A percentile compares a stretch with the other conserved stretches of the same genome.
phyloP scores from a whole-genome alignment of 2,113 vertebrate genomes.

The Plecotus auritus region DNA sequence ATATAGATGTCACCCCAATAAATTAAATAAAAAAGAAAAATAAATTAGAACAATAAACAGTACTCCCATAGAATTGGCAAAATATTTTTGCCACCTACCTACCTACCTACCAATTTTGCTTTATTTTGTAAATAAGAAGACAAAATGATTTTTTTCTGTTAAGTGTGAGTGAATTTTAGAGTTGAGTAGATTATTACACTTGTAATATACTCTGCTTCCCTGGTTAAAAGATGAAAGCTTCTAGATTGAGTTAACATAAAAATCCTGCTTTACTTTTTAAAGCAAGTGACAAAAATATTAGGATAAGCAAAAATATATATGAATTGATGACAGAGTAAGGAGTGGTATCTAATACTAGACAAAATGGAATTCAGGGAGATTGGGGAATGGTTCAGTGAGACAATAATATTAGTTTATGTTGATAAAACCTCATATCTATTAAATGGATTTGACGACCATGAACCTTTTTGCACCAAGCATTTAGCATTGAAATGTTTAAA shows the following conservation, averaged over 20 bases:
- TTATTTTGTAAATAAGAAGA: not conserved
- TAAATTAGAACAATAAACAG: not conserved
- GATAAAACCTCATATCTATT: not conserved
- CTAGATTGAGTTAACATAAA: not conserved
- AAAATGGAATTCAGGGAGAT: not conserved
- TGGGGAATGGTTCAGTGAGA: not conserved
- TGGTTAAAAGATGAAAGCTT: slow-evolving; percentile 15
- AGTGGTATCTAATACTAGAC: not conserved
- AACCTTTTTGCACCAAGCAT: not conserved
- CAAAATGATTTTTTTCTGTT: not conserved
- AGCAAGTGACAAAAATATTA: not conserved
- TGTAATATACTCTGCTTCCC: not conserved
- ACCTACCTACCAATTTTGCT: not conserved
- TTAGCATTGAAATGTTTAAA: slow-evolving; percentile 16
- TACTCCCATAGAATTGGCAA: not conserved
- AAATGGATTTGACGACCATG: not conserved
- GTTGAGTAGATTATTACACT: not conserved
- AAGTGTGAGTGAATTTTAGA: not conserved
- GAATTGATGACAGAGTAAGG: not conserved
- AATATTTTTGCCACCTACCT: not conserved
- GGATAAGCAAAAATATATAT: not conserved
- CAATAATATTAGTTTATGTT: slow-evolving; percentile 19
- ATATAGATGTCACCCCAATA: not conserved
- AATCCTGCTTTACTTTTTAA: not conserved
- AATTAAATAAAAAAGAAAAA: not conserved